Evolutionary conservation across 2,113 vertebrate genomes (phyloP), one percentile per base, ranked within the genome.

Genomic region (Solenodon paradoxus): DNA sequence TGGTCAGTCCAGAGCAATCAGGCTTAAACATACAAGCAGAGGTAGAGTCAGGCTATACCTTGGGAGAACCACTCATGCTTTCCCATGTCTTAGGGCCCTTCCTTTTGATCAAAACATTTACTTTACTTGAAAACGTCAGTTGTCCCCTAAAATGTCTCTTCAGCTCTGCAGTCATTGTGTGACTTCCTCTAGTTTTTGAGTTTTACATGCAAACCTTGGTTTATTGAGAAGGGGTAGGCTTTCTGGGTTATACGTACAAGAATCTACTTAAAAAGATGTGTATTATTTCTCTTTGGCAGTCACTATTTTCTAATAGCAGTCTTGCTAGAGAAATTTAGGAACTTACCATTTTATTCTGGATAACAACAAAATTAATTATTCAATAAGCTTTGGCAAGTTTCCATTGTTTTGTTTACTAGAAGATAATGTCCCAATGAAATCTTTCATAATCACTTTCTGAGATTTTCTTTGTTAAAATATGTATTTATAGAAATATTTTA

Each of bases 391-490:
- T 90, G 69, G 9, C 42, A 75, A 93, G 64, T n/a, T n/a, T n/a
- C n/a, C n/a, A n/a, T n/a, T n/a, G n/a, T n/a, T 19, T 74, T 90
- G n/a, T n/a, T 94, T 87, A 80, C 20, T 59, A 47, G 74, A 89
- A 89, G 64, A 90, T 35, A 59, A 24, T 68, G 38, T 81, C 22
- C 35, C 68, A 28, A 74, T 51, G 19, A 95, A 86, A 85, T 61
- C 2, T 19, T 57, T 91, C 57, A 28, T 40, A 38, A 63, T 17
- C 45, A 20, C 47, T 88, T 85, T 91, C 53, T 64, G 17, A 66
- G 53, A 47, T 91, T 72, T 51, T 20, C n/a, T 95, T 92, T 71
- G 79, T 30, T 88, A 64, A 91, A 88, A 82, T 35, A 45, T 26
- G 24, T 72, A 45, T 63, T 35, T 45, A 13, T 20, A 38, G 71